phyloP scores from a whole-genome alignment of 2,888 invertebrate species.

The Dolomedes plantarius region DNA sequence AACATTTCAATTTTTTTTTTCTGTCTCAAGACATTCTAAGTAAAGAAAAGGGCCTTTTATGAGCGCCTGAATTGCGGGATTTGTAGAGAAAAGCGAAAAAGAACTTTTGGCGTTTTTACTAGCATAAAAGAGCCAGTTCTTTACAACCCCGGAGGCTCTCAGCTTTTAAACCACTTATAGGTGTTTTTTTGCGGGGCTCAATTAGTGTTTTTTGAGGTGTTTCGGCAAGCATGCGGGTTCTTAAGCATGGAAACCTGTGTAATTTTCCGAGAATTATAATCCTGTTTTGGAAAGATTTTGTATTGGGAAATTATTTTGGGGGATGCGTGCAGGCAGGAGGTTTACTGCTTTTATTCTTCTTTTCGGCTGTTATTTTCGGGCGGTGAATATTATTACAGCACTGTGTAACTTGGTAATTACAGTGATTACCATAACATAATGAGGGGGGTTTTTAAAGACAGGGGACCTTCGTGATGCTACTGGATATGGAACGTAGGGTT shows the following conservation, averaged over 20 bases:
- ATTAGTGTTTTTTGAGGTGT: conserved; percentile 42
- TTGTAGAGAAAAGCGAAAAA: not conserved
- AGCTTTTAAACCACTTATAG: conserved; percentile 60
- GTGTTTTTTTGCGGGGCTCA: conserved; percentile 34
- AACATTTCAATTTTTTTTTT: conserved; percentile 11
- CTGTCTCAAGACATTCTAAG: not conserved
- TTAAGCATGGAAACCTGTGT: conserved; percentile 48
- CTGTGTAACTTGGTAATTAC: not conserved
- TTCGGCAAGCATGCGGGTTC: conserved; percentile 52
- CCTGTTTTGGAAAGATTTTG: conserved; percentile 27
- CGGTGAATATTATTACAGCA: not conserved
- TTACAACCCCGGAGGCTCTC: conserved; percentile 5
- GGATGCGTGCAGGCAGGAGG: not conserved
- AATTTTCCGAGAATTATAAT: conserved; percentile 64
- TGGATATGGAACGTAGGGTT: no score
- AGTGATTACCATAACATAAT: conserved; percentile 3
- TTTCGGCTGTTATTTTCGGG: no score
- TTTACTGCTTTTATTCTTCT: not conserved
- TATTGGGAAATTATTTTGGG: conserved; percentile 50
- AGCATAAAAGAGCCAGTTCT: conserved; percentile 26
- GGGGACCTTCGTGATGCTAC: not conserved
- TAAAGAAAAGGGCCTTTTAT: conserved; percentile 28
- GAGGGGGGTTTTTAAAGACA: not conserved
- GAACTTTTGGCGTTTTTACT: conserved; percentile 17
- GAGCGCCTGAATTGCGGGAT: not conserved